phyloP scores from a whole-genome alignment of 2,888 invertebrate species.

The Orthosia gracilis region DNA sequence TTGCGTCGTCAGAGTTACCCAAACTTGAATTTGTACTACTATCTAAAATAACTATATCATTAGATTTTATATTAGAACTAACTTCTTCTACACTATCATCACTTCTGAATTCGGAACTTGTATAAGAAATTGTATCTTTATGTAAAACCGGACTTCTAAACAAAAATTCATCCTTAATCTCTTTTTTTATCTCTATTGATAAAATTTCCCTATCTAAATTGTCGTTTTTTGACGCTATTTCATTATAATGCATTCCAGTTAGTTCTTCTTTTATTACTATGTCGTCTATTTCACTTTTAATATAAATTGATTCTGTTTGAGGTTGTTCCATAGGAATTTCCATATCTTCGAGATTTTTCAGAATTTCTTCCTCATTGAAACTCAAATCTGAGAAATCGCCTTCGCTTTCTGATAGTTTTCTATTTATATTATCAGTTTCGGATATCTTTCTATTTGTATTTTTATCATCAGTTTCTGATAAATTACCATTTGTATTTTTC shows the following conservation, averaged over 20 bases:
- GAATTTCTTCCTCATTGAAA: conserved; percentile 74
- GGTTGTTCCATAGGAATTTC: conserved; percentile 75
- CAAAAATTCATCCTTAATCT: conserved; percentile 31
- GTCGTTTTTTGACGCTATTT: conserved; percentile 26
- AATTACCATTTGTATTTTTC: too few relatives aligned
- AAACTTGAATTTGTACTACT: conserved; percentile 29
- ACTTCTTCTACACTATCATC: conserved; percentile 46
- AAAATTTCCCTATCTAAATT: conserved; percentile 16
- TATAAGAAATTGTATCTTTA: conserved; percentile 66
- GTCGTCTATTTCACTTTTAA: conserved; percentile 2
- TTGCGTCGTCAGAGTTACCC: conserved; percentile 14
- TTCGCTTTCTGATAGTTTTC: conserved; percentile 68
- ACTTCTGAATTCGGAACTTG: conserved; percentile 66
- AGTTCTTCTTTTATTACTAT: conserved; percentile 14
- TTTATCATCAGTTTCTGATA: neutral
- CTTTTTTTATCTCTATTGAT: conserved; percentile 41
- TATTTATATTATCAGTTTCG: conserved; percentile 10
- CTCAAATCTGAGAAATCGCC: conserved; percentile 69
- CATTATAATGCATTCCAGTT: neutral
- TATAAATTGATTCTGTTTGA: neutral
- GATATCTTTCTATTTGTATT: conserved; percentile 27
- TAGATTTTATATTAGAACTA: neutral
- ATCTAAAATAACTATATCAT: conserved; percentile 33
- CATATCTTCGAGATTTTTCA: conserved; percentile 77
- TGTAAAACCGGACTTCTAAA: conserved; percentile 27